Evolutionary conservation across 1,140 invertebrate species (phyloP), one percentile per base, ranked within the genome.

Genomic region (Drosophila tristis): DNA sequence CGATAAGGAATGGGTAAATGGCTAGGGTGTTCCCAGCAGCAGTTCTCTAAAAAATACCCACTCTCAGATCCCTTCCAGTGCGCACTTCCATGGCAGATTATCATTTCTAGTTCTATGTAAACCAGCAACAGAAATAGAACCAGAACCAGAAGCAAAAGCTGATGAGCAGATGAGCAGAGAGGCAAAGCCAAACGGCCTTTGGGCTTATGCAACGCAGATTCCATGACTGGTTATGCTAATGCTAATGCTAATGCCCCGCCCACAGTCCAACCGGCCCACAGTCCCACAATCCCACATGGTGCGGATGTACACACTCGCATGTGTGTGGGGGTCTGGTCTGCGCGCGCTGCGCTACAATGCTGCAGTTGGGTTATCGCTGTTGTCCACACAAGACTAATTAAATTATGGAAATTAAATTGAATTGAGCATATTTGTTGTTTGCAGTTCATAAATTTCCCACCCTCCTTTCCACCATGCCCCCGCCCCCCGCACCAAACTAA

Each of bases 391-490:
- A 76, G 61, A 78, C 68, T 86, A 78, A 85, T 86, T 78, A 74
- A 85, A 85, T 78, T 80, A 80, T 85, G 77, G 79, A 77, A 86
- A 85, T 85, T 74, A 64, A 82, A 78, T 85, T 77, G 74, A 80
- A 80, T 81, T 66, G 68, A 81, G 58, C 81, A 85, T 73, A 84
- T 86, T 79, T 76, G 74, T 67, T 76, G 63, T 84, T 63, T 85
- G 72, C 60, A 86, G 74, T 78, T 85, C 74, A 86, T 86, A 86
- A 86, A 86, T 85, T 85, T 63, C n/a, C 11, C 11, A 29, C 20
- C 20, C 20, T 20, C 20, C 20, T 1, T 2, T 20, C 1, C 20
- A 20, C 20, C 20, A 20, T 20, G 20, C 31, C 3, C 31, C 3
- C 16, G 16, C 0, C 0, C 11, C 35, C 35, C 35, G 8, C 35